Conservation (phyloP, 1,140 invertebrate species). For the Cepaea nemoralis region DNA sequence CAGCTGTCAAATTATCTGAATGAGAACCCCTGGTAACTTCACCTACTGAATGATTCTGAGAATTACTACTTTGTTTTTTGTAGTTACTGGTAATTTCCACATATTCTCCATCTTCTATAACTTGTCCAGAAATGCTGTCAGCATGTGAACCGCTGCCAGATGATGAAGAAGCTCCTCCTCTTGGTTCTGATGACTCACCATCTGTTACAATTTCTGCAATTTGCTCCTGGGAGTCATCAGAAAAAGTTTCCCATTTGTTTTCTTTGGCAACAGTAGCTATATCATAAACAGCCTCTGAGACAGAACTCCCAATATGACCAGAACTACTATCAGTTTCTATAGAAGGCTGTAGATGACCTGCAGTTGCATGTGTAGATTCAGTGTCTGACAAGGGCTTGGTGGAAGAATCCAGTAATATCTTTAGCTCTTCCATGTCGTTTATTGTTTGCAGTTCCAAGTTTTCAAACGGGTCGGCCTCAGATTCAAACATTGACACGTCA, state of each 20-base stretch:
- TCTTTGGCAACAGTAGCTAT: not conserved
- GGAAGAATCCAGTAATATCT: conserved; percentile 32
- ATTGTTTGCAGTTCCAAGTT: conserved; percentile 59
- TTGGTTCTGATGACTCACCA: not conserved
- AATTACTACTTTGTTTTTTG: conserved; percentile 11
- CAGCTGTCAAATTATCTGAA: not conserved
- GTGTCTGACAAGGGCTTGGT: not conserved
- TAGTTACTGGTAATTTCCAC: conserved; percentile 41
- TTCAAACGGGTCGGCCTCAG: conserved; percentile 61
- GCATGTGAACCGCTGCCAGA: not conserved
- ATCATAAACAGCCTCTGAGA: not conserved
- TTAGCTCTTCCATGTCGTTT: conserved; percentile 59
- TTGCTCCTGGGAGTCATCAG: not conserved
- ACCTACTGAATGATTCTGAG: not conserved
- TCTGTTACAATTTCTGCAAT: not conserved
- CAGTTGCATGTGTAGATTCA: not conserved
- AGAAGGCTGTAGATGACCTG: not conserved
- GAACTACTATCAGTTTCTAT: not conserved
- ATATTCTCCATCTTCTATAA: conserved; percentile 43
- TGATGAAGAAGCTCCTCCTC: not conserved
- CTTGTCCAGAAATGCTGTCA: not conserved
- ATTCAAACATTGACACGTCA: conserved; percentile 60
- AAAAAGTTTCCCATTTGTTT: conserved; percentile 20
- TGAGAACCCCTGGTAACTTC: not conserved
- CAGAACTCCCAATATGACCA: not conserved